These are phyloP conservation scores for Laticauda laticaudata DNA, from an alignment of 2,113 vertebrate species.

Conservation along the genomic window DNA sequence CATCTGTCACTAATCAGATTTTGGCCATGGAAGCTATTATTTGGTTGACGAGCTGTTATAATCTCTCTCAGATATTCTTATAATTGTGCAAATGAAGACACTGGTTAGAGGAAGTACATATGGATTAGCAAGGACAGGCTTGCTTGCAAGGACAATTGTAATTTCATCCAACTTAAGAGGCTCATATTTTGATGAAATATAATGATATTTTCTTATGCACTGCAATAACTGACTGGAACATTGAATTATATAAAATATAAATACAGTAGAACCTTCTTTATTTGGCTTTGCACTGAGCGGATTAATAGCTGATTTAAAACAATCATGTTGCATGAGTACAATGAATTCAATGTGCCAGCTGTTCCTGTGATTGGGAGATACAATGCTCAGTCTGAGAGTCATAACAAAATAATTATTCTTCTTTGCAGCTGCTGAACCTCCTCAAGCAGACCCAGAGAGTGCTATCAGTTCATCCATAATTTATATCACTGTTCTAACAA, in stretches of 20 bases:
- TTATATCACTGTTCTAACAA: neutral
- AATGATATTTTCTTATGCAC: conserved; percentile 19
- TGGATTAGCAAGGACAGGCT: neutral
- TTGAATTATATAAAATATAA: conserved; percentile 3
- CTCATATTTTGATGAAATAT: neutral
- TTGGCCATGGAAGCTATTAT: conserved; percentile 28
- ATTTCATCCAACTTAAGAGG: neutral
- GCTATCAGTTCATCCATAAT: conserved; percentile 27
- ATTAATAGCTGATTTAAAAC: neutral
- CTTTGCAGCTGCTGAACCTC: conserved; percentile 22
- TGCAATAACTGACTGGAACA: neutral
- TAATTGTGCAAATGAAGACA: conserved; percentile 10
- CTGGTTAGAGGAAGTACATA: neutral
- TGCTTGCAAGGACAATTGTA: neutral
- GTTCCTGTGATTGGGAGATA: neutral
- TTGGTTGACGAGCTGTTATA: conserved; percentile 17
- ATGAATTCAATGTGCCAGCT: neutral
- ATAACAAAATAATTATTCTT: conserved; percentile 16
- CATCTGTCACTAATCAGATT: conserved; percentile 24
- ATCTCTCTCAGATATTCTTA: conserved; percentile 18
- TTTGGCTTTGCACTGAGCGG: conserved; percentile 1
- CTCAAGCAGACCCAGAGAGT: neutral
- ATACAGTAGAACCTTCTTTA: conserved; percentile 21
- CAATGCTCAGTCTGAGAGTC: conserved; percentile 8
- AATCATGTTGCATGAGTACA: neutral